A percentile compares a stretch with the other conserved stretches of the same genome.
Conservation (phyloP, 2,797 vertebrate species). For the Agapornis canus region DNA sequence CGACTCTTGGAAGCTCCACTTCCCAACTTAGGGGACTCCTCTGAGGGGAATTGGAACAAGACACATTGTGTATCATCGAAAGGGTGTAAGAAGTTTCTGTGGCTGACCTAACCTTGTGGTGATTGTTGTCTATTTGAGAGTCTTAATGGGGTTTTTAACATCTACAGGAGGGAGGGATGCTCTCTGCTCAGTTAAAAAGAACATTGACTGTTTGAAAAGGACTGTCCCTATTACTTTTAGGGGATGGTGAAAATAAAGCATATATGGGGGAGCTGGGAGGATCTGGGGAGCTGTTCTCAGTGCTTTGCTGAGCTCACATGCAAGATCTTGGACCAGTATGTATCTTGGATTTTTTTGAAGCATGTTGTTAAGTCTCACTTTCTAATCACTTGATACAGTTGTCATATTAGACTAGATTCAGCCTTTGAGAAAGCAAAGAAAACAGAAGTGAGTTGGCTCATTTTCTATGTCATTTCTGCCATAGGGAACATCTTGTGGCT, state of each 20-base stretch:
- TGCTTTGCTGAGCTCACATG: background rate
- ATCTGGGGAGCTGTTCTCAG: background rate
- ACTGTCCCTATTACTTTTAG: background rate
- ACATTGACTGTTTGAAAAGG: background rate
- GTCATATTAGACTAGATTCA: background rate
- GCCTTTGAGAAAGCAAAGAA: background rate
- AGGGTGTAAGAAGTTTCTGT: background rate
- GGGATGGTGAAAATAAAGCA: background rate
- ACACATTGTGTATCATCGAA: background rate
- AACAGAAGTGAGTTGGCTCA: background rate
- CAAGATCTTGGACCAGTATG: background rate
- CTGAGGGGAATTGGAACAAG: background rate
- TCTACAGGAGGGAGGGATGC: background rate
- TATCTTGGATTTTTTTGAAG: background rate
- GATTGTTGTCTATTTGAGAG: background rate
- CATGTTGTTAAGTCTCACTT: background rate
- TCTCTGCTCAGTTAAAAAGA: background rate
- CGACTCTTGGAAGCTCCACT: background rate
- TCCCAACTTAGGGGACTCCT: background rate
- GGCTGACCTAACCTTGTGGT: background rate
- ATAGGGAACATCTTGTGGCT: background rate
- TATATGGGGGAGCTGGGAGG: background rate
- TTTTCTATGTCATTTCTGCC: background rate
- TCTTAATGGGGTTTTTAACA: background rate
- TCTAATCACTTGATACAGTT: background rate